Evolutionary conservation across 2,888 invertebrate species (phyloP), one percentile per base, ranked within the genome.

Genomic region (Isotomurus palustris): DNA sequence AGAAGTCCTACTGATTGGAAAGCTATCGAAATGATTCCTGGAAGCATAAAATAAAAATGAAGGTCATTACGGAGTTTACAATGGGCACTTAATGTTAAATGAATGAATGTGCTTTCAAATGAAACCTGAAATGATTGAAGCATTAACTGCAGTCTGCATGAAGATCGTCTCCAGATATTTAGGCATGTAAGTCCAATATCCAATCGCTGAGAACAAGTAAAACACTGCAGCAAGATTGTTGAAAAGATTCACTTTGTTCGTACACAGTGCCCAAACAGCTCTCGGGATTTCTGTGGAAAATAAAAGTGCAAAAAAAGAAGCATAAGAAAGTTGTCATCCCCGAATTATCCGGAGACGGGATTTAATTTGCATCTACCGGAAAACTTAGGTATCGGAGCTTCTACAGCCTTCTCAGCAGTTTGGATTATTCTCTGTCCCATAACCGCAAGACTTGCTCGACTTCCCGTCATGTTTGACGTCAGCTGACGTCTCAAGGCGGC

Each of bases 161-260:
- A 83, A 88, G 73, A 86, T 85, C 8, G 85, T 84, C 75, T 88
- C 87, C 72, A 87, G 80, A 73, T 86, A 86, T 73, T 86, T 87
- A 8, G 84, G 83, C 68, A 86, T 76, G 73, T 84, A 88, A 12
- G 85, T 86, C 72, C 85, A 83, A 69, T 84, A 84, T 19, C 66
- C 70, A 21, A 70, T 61, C 0, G 67, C 68, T 1, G 68, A 66
- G 41, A 70, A 70, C 41, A 86, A 78, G 63, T 84, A 85, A 66
- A 85, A 84, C 14, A 85, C 80, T 3, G 79, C 83, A 28, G 84
- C 82, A 2, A 82, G 73, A 38, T 83, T 84, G 73, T 86, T 84
- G 64, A 79, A 81, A 62, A 85, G 79, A 53, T 86, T 78, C 10
- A 86, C 74, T 73, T 82, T 83, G 72, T 86, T 86, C 29, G 76